Conservation (phyloP, 2,113 vertebrate genomes). For the Addax nasomaculatus region DNA sequence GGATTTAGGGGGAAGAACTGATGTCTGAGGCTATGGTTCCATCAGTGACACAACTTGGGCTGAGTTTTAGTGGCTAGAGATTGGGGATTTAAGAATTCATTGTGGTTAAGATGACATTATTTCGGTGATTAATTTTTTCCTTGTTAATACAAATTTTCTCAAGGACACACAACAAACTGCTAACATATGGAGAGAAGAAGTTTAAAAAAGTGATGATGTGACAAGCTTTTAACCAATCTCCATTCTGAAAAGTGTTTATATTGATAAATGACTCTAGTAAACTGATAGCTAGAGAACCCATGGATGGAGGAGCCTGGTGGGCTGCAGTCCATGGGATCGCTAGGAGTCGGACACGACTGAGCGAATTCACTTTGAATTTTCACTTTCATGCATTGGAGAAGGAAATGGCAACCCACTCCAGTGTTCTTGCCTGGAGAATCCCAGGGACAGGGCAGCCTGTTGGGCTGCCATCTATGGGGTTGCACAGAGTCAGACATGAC, state of each 20-base stretch:
- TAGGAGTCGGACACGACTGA: no score
- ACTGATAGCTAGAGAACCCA: no score
- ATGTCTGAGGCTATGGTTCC: rapidly evolving
- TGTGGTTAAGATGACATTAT: background rate
- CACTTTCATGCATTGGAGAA: no score
- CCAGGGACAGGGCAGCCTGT: no score
- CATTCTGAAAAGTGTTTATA: background rate
- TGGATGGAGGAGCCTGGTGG: no score
- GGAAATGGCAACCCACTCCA: no score
- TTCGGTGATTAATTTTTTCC: background rate
- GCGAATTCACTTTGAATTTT: no score
- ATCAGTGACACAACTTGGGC: rapidly evolving
- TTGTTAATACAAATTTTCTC: background rate
- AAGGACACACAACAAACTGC: background rate
- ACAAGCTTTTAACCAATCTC: background rate
- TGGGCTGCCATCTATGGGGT: no score
- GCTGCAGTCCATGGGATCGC: no score
- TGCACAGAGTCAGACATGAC: no score
- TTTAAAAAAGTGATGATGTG: background rate
- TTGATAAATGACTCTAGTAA: no score
- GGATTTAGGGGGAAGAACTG: background rate
- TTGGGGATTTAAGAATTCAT: background rate
- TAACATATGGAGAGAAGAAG: background rate
- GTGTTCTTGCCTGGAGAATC: no score
- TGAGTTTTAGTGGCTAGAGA: background rate